These are phyloP conservation scores for Sarcophaga bullata DNA, from an alignment of 1,140 invertebrate genomes.

Conservation along the genomic window DNA sequence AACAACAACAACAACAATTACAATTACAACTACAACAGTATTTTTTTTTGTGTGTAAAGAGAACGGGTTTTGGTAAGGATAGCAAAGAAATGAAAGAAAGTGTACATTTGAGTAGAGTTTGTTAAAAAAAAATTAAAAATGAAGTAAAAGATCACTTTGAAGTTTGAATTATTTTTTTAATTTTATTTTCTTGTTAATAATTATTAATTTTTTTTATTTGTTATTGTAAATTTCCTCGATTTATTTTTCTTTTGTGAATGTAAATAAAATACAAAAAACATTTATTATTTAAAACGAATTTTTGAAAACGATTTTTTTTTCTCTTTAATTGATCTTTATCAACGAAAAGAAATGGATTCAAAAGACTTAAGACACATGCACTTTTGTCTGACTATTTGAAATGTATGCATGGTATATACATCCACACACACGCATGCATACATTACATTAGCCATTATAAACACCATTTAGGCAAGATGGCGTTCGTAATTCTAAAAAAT, in stretches of 20 bases:
- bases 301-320: too few species aligned
- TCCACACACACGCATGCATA: too few species aligned
- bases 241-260: neutral
- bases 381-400: too few species aligned
- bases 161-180: neutral
- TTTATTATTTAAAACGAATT: too few species aligned
- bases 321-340: too few species aligned
- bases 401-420: too few species aligned
- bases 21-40: neutral
- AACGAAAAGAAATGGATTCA: too few species aligned
- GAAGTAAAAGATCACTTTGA: neutral
- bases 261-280: conserved; percentile 1
- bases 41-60: neutral
- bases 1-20: neutral
- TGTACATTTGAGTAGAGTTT: neutral
- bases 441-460: too few species aligned
- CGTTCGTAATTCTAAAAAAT: too few species aligned
- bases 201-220: conserved; percentile 1
- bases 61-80: neutral
- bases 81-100: neutral
- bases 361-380: too few species aligned
- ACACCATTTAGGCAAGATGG: too few species aligned
- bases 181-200: neutral
- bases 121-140: neutral
- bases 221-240: conserved; percentile 24